Evolutionary conservation across 2,888 invertebrate species (phyloP), one percentile per base, ranked within the genome.

Genomic region (Crepidodera aurea): DNA sequence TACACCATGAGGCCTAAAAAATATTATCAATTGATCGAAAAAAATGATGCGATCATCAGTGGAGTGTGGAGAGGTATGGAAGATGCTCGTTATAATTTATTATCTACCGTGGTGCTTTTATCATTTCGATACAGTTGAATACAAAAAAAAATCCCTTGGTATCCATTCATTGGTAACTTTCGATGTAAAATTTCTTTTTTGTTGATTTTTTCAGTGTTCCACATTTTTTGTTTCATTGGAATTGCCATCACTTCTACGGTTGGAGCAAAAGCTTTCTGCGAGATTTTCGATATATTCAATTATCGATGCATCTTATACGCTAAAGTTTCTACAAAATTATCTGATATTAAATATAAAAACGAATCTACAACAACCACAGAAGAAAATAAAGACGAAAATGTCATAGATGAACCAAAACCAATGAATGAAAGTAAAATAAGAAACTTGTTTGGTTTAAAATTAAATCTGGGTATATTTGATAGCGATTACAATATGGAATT

Each of bases 211-310:
- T 19, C 15, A 55, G 60, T 57, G 6, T 25, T 60, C 2, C 65
- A 62, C 16, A 16, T 58, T 8, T 16, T 58, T 39, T 46, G 60
- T 27, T 63, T 65, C 34, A 10, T 57, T 7, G 16, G 56, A 12
- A 63, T 50, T 12, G 22, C 22, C 8, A 8, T 63, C 0, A 46
- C 16, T 32, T 62, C 62, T 6, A 2, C 51, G 18, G 0, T 50
- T 0, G 57, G 32, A 13, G 69, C 72, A 0, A 67, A 69, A 44
- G 51, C 68, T 13, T 65, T 76, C 57, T 67, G 71, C 50, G 63
- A 63, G 19, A 63, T 75, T 13, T 62, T 54, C 15, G 62, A 66
- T 12, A 50, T 57, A 7, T 66, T 66, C 42, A 61, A 65, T 25
- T 65, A 60, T 34, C 53, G 58, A 8, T 68, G 68, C 39, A 29